Evolutionary conservation across 2,113 vertebrate species (phyloP).

Genomic region (Forbesichthys agassizii): DNA sequence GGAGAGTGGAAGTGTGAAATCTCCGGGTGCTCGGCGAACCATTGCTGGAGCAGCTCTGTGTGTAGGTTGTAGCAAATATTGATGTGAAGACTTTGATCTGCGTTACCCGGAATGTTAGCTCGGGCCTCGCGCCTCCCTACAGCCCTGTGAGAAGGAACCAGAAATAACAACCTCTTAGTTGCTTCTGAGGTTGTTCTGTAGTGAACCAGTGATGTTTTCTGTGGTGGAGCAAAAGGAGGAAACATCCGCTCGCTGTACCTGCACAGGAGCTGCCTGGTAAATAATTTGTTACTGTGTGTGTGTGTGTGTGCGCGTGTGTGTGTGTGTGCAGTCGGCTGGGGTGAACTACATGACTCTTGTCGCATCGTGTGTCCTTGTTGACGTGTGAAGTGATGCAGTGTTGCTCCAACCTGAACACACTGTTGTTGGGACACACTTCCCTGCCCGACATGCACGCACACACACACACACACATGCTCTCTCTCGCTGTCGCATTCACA

Average conservation of each 20-base stretch:
- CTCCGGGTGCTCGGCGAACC: no score
- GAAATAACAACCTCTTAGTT: not conserved
- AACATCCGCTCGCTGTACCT: not conserved
- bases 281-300: constrained; percentile 4
- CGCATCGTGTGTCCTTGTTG: constrained; percentile 59
- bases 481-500: constrained; percentile 16
- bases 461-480: constrained; percentile 21
- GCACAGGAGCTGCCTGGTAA: constrained; percentile 20
- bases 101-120: no score
- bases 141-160: not conserved
- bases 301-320: constrained; percentile 7
- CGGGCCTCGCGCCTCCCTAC: not conserved
- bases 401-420: constrained; percentile 30
- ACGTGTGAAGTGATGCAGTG: constrained; percentile 59
- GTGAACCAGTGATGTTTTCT: not conserved
- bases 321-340: constrained; percentile 50
- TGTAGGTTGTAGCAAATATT: no score
- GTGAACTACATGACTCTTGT: constrained; percentile 52
- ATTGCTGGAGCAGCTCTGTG: no score
- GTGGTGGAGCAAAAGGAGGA: no score
- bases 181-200: not conserved
- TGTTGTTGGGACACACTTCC: no score
- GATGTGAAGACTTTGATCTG: no score
- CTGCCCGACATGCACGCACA: no score
- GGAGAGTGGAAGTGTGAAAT: no score